Conservation (phyloP, 1,140 invertebrate genomes). For the Bombus sibiricus region DNA sequence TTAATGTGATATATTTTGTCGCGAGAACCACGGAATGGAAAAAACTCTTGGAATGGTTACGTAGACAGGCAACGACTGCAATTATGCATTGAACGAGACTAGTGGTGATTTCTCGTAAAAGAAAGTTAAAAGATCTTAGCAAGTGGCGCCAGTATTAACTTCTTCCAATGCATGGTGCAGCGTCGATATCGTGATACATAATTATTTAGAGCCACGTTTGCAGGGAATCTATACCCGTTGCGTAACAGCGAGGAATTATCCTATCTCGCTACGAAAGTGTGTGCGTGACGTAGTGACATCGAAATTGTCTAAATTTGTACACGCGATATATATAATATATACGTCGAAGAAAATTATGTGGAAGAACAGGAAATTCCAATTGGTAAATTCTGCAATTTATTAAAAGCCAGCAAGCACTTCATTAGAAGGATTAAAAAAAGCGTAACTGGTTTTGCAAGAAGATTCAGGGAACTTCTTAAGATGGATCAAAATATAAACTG, state of each 20-base stretch:
- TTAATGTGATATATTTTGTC: not conserved
- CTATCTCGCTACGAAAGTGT: not conserved
- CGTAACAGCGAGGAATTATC: conserved; percentile 16
- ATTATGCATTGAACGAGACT: conserved; percentile 15
- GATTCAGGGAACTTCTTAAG: not conserved
- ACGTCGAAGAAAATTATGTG: not conserved
- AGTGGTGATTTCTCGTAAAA: conserved; percentile 46
- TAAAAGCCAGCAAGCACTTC: not conserved
- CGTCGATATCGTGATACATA: conserved; percentile 18
- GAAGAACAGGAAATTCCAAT: conserved; percentile 3
- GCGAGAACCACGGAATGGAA: not conserved
- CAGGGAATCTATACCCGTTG: not conserved
- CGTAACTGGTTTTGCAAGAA: conserved; percentile 10
- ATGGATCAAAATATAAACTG: conserved; percentile 32
- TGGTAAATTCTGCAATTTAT: conserved; percentile 21
- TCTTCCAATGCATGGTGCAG: not conserved
- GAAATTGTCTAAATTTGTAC: not conserved
- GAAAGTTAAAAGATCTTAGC: conserved; percentile 37
- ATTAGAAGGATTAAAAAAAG: conserved; percentile 21
- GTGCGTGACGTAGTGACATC: not conserved
- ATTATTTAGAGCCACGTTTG: not conserved
- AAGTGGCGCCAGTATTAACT: conserved; percentile 23
- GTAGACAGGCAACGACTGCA: conserved; percentile 30
- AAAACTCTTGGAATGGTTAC: conserved; percentile 49
- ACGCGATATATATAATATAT: not conserved